These are phyloP conservation scores for Catamblyrhynchus diadema DNA, from an alignment of 2,797 vertebrate genomes.

Conservation along the genomic window DNA sequence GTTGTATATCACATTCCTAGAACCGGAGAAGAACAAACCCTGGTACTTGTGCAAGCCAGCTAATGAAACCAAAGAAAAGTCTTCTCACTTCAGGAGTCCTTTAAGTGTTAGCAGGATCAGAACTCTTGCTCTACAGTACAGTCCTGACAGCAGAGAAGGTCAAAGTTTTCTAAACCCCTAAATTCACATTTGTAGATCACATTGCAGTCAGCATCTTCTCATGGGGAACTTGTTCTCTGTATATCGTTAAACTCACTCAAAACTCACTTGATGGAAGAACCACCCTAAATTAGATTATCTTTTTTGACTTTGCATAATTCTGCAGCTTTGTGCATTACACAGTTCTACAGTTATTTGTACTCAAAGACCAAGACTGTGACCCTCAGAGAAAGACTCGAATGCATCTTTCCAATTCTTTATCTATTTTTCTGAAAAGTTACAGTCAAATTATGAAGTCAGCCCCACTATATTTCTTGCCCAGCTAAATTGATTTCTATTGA, in stretches of 20 bases:
- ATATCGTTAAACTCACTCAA: background rate
- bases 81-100: background rate
- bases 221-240: background rate
- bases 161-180: background rate
- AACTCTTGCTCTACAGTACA: background rate
- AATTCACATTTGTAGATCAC: background rate
- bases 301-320: background rate
- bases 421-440: background rate
- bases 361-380: background rate
- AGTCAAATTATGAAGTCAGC: background rate
- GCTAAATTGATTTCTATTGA: background rate
- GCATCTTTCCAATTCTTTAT: background rate
- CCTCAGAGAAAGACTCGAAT: background rate
- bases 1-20: background rate
- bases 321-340: background rate
- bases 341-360: background rate
- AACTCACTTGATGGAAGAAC: background rate
- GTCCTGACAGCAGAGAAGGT: background rate
- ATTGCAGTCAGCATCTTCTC: background rate
- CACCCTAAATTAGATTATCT: background rate
- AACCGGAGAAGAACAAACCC: background rate
- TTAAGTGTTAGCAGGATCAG: background rate
- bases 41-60: background rate
- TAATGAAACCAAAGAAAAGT: background rate
- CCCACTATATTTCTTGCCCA: rapidly evolving